phyloP scores from a whole-genome alignment of 2,113 vertebrate genomes.

The Jaculus jaculus region DNA sequence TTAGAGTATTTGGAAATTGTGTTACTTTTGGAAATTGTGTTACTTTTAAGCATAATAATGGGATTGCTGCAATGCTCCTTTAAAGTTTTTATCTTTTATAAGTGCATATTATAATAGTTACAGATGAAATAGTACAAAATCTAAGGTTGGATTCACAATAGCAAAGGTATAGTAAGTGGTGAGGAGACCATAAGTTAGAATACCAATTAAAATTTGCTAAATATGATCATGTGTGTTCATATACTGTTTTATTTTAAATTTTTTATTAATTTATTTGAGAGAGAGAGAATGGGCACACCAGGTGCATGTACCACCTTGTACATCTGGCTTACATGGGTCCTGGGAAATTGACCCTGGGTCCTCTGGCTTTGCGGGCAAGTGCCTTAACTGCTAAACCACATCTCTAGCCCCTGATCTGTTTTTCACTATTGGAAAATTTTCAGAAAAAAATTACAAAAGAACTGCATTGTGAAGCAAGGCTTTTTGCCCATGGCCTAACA shows the following conservation, averaged over 20 bases:
- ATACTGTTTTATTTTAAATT: background rate
- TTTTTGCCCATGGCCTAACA: background rate
- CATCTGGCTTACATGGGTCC: too few species aligned
- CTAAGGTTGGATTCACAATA: slow-evolving; percentile 6
- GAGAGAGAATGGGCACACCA: too few species aligned
- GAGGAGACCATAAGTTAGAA: background rate
- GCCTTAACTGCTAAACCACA: too few species aligned
- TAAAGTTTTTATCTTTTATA: background rate
- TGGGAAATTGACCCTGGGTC: too few species aligned
- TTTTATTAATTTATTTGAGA: too few species aligned
- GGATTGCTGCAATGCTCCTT: background rate
- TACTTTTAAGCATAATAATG: slow-evolving; percentile 26
- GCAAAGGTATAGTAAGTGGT: background rate
- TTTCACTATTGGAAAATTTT: background rate
- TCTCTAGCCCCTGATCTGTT: background rate
- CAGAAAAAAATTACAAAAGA: background rate
- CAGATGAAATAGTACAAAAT: background rate
- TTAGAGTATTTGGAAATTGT: background rate
- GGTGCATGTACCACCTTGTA: too few species aligned
- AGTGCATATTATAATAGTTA: background rate
- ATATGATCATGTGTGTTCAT: background rate
- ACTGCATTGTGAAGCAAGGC: background rate
- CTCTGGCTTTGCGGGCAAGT: too few species aligned
- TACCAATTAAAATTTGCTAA: slow-evolving; percentile 1
- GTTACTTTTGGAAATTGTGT: slow-evolving; percentile 22